Base-by-base conservation (phyloP, 2,797 vertebrate species). In the Pyrocephalus nanus region DNA sequence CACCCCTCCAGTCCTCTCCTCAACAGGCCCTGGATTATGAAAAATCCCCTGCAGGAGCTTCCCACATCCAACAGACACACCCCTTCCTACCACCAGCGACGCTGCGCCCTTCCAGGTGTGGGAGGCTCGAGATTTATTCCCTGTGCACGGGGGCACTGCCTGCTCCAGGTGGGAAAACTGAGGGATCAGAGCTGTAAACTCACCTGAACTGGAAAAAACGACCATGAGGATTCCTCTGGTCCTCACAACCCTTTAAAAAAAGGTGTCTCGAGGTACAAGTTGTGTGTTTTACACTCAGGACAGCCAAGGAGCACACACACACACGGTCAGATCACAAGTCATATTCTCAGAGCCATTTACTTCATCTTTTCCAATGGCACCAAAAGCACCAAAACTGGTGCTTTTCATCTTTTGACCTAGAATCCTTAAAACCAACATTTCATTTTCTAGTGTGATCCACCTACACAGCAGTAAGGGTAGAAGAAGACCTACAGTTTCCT, bases 11-110 rank as follows among this genome's bases (percentile, higher is more conserved):
- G 85, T 91, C 72, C 92, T 86, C 50, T 90, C 84, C 51, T 69
- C 81, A 95, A n/a, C 81, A 89, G 67, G 32, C 66, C 60, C 82
- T 42, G 88, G 78, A 96, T 92, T 91, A 94, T 91, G 90, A 93
- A 94, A 96, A 93, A 95, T 79, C 77, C 93, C 94, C 96, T 26
- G 86, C 93, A 96, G 96, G 96, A 96, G 88, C 91, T 95, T 97
- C 96, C 93, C 96, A 96, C 91, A 50, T 84, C 30, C 74, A 90
- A 12, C 27, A 88, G 95, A 73, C 92, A 95, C 93, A 94, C 92
- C 96, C 60, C 90, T 94, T 36, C 43, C 95, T 92, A 88, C 91
- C 96, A 84, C 87, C 92, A 93, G 94, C 89, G 34, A 92, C 17
- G 89, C 89, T 90, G 74, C 36, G 8, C 71, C 64, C 85, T 47